Conservation (phyloP, 2,113 vertebrate genomes). For the Petroica traversi region DNA sequence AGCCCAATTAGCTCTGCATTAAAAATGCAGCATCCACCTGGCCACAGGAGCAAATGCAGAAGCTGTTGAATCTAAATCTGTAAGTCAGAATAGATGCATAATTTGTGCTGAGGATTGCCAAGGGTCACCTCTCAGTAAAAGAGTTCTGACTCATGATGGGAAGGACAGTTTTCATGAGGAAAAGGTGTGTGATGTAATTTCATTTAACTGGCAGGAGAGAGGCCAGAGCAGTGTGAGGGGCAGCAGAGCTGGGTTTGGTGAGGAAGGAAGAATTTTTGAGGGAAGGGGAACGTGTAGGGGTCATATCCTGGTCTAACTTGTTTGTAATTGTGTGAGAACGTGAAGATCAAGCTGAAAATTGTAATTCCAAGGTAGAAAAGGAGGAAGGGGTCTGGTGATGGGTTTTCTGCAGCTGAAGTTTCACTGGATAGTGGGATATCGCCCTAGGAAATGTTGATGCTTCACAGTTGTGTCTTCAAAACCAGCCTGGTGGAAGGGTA, state of each 20-base stretch:
- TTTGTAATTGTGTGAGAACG: background rate
- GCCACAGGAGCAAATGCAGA: background rate
- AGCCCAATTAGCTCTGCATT: background rate
- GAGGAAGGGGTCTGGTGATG: background rate
- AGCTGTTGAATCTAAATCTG: background rate
- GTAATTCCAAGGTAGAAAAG: accelerated
- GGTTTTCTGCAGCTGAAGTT: background rate
- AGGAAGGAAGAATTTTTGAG: background rate
- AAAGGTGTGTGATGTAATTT: background rate
- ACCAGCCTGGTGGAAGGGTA: background rate
- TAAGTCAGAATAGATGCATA: background rate
- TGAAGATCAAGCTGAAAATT: background rate
- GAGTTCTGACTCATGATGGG: background rate
- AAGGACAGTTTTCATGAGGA: background rate
- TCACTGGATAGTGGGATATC: background rate
- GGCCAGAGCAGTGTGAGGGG: background rate
- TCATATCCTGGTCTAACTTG: background rate
- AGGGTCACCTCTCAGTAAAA: background rate
- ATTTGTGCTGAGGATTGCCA: background rate
- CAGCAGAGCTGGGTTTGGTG: background rate
- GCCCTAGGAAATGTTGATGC: background rate
- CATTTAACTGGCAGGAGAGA: background rate
- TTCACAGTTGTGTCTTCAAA: background rate
- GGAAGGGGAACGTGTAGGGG: accelerated
- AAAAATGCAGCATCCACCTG: background rate